These are phyloP conservation scores for Pammene fasciana DNA, from an alignment of 2,888 invertebrate genomes.

Conservation along the genomic window DNA sequence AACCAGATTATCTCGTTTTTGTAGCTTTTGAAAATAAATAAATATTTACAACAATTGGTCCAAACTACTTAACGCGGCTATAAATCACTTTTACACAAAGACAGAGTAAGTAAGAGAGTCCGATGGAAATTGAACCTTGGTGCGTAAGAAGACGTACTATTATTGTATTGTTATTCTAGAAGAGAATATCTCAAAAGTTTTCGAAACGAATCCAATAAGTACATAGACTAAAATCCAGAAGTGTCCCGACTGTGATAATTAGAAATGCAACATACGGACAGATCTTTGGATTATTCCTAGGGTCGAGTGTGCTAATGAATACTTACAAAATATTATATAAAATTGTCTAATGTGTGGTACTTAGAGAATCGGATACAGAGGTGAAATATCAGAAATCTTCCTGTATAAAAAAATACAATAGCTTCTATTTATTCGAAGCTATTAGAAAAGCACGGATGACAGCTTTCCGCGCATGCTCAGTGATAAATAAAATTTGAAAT, in stretches of 20 bases:
- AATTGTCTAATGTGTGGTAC: background rate
- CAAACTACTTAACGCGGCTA: conserved; percentile 78
- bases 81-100: conserved; percentile 79
- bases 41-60: conserved; percentile 82
- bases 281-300: no score
- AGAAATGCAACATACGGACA: no score
- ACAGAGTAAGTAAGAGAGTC: conserved; percentile 45
- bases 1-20: conserved; percentile 82
- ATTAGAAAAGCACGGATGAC: conserved; percentile 45
- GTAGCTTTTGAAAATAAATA: conserved; percentile 81
- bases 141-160: background rate
- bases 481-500: conserved; percentile 59
- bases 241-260: no score
- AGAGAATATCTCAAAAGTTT: background rate
- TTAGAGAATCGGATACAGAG: background rate
- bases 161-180: background rate
- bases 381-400: conserved; percentile 6
- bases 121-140: conserved; percentile 21
- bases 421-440: conserved; percentile 23
- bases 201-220: background rate
- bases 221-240: no score
- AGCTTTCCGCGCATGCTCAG: conserved; percentile 53
- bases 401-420: conserved; percentile 3
- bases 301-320: no score
- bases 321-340: background rate